These are phyloP conservation scores for Lepilemur septentrionalis DNA, from an alignment of 2,797 vertebrate species.

Conservation along the genomic window DNA sequence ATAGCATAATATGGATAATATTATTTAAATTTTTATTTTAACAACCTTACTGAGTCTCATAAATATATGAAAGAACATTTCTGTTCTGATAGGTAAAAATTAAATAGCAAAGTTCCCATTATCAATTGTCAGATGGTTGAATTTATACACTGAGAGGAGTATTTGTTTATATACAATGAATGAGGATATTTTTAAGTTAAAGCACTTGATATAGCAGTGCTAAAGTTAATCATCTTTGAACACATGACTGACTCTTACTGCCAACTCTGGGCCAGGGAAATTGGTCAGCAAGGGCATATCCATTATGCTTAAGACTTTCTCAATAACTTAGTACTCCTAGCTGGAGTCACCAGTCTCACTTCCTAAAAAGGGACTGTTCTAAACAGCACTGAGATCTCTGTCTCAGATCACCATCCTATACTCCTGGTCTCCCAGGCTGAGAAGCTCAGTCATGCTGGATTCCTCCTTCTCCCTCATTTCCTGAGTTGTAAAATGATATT, in stretches of 20 bases:
- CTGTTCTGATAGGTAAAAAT: neutral
- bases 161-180: slow-evolving; percentile 19
- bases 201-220: slow-evolving; percentile 5
- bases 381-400: neutral
- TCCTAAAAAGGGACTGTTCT: neutral
- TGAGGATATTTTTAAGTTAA: neutral
- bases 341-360: neutral
- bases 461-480: neutral
- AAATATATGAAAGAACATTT: slow-evolving; percentile 19
- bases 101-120: neutral
- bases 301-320: neutral
- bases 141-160: neutral
- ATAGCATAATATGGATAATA: neutral
- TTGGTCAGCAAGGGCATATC: neutral
- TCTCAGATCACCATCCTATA: neutral
- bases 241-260: neutral
- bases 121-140: neutral
- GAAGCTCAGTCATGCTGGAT: neutral
- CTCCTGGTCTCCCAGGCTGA: neutral
- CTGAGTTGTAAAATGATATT: neutral
- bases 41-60: neutral
- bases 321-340: neutral
- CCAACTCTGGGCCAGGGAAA: neutral
- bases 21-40: slow-evolving; percentile 44
- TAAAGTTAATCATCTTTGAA: slow-evolving; percentile 10